phyloP scores from a whole-genome alignment of 2,797 vertebrate genomes.

The Oceanodroma leucorhoa region DNA sequence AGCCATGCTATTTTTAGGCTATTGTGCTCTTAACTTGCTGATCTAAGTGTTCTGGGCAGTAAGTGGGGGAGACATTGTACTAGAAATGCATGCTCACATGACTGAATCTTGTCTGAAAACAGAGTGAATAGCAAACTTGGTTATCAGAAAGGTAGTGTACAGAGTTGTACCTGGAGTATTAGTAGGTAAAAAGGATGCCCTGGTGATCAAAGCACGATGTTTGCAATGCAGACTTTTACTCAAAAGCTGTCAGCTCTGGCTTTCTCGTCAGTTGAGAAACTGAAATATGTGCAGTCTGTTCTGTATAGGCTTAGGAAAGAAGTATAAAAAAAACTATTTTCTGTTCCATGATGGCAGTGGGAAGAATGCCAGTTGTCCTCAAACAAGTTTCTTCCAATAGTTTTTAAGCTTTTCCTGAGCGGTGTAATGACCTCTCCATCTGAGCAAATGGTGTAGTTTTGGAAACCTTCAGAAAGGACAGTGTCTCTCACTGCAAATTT shows the following conservation, averaged over 20 bases:
- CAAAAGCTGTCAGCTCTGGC: slow-evolving; percentile 3
- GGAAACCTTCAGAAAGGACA: not conserved
- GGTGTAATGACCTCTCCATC: not conserved
- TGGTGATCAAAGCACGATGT: not conserved
- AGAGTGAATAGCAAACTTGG: not conserved
- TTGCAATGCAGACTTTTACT: not conserved
- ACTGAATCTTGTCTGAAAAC: not conserved
- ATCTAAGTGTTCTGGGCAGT: slow-evolving; percentile 51
- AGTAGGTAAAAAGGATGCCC: not conserved
- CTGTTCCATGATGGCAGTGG: not conserved
- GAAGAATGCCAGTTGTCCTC: slow-evolving; percentile 38
- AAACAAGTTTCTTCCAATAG: not conserved
- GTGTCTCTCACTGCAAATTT: not conserved
- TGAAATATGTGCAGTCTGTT: slow-evolving; percentile 44
- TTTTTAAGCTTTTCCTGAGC: not conserved
- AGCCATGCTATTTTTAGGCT: slow-evolving; percentile 45
- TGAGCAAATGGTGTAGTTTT: not conserved
- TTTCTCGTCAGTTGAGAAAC: not conserved
- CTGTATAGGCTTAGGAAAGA: slow-evolving; percentile 5
- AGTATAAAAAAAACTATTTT: not conserved
- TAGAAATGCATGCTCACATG: not conserved
- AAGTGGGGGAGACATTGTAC: not conserved
- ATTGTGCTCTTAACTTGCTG: slow-evolving; percentile 59
- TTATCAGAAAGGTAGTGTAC: not conserved
- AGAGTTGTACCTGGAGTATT: not conserved